Conservation (phyloP, 2,888 invertebrate species). For the Orthosia gracilis region DNA sequence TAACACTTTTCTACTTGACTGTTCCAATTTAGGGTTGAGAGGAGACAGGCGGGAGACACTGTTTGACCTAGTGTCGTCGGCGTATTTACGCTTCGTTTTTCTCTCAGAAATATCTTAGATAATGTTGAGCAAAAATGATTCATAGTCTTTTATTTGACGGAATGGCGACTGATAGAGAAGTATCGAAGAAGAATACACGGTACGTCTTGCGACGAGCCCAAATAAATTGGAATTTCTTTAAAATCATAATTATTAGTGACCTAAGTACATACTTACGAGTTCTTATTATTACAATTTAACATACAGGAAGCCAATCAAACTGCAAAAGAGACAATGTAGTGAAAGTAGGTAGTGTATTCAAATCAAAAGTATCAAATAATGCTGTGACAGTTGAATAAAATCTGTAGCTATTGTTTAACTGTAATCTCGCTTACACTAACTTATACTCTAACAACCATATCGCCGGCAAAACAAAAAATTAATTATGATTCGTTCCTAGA, state of each 20-base stretch:
- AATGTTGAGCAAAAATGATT: no score
- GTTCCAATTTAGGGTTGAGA: constrained; percentile 38
- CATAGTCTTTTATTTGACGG: no score
- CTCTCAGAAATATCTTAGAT: background rate
- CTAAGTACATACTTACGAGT: no score
- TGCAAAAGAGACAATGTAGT: background rate
- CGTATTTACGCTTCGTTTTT: background rate
- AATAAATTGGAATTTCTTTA: no score
- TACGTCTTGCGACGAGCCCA: no score
- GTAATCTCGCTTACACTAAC: background rate
- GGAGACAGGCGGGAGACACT: constrained; percentile 4
- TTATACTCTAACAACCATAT: background rate
- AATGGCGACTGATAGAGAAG: no score
- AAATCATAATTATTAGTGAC: no score
- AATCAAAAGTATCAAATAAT: background rate
- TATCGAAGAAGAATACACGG: no score
- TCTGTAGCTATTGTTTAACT: background rate
- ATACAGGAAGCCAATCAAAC: background rate
- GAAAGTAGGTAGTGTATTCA: background rate
- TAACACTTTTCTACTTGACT: constrained; percentile 53
- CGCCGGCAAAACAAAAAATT: background rate
- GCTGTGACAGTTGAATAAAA: constrained; percentile 1
- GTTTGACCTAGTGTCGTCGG: constrained; percentile 16
- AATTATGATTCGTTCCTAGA: constrained; percentile 7
- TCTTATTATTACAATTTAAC: no score